phyloP scores from a whole-genome alignment of 2,888 invertebrate species.

The Microplitis manilae region DNA sequence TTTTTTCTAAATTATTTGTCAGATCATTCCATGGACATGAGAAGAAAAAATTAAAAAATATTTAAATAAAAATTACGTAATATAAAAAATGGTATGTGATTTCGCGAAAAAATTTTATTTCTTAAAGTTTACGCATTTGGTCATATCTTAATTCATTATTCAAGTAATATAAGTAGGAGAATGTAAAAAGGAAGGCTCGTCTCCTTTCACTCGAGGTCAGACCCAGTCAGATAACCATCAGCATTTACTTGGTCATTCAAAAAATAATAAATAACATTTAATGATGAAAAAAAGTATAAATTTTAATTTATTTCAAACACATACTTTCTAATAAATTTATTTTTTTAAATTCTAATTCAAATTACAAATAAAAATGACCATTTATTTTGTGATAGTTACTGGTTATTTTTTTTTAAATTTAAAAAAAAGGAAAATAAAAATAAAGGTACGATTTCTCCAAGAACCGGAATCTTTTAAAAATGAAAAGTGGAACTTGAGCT shows the following conservation, averaged over 20 bases:
- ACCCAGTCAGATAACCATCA: constrained; percentile 36
- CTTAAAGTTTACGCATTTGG: not conserved
- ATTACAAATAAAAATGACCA: too few species aligned
- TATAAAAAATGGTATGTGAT: not conserved
- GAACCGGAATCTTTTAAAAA: constrained; percentile 26
- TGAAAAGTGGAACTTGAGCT: constrained; percentile 34
- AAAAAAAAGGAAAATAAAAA: constrained; percentile 11
- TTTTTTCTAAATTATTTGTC: not conserved
- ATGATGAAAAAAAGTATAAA: not conserved
- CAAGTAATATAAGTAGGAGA: not conserved
- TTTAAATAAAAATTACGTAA: not conserved
- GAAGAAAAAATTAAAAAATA: constrained; percentile 1
- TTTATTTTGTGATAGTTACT: not conserved
- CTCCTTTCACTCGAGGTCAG: constrained; percentile 29
- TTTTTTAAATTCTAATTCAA: not conserved
- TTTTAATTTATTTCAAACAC: not conserved
- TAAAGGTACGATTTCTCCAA: constrained; percentile 21
- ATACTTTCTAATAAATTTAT: constrained; percentile 14
- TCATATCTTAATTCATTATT: not conserved
- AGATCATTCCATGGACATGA: not conserved
- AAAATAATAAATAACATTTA: constrained; percentile 6
- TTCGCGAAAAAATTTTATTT: not conserved
- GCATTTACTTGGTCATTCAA: constrained; percentile 2
- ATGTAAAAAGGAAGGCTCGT: constrained; percentile 3
- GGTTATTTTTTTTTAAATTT: not conserved